Evolutionary conservation across 2,888 invertebrate species (phyloP), one percentile per base, ranked within the genome.

Genomic region (Lordiphosa andalusiaca): DNA sequence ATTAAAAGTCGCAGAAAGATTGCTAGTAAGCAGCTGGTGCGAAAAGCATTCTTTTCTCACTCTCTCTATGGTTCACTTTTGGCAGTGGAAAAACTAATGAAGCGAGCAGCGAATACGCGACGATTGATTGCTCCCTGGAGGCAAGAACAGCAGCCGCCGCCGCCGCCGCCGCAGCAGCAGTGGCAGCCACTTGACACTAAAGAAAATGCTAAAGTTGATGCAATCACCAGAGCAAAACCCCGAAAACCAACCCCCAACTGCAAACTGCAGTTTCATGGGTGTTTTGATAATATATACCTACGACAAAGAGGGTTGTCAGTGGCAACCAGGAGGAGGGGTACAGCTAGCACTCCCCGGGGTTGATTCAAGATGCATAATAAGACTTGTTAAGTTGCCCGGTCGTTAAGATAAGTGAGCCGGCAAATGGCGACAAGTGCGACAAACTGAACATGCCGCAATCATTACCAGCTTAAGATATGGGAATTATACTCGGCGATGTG

Each of bases 101-200:
- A 82, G 81, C 84, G 77, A 59, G 51, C 66, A 73, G 67, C 69
- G 72, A 60, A 67, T 73, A 70, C 77, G 80, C 73, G 72, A 84
- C 77, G 86, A 86, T 87, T 87, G 87, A 86, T 86, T 86, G 86
- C 85, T 86, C 87, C 86, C 87, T 67, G 61, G 86, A 73, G 87
- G 73, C 82, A 63, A 46, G 55, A 16, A 37, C 58, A 62, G 67
- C 30, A 9, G 30, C 30, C 30, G 30, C 30, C 9, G 30, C 25
- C 7, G 25, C 25, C 23, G 5, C 23, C 23, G 23, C 23, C 4
- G 37, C 47, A 46, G 47, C 40, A 40, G 53, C 58, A 54, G 51
- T 36, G 30, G 48, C 56, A 58, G 69, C 67, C 61, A 71, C 69
- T 73, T 71, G 81, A 64, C 55, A 59, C 66, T 67, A 40, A 56